phyloP scores from a whole-genome alignment of 2,888 invertebrate species.

The Hyppa rectilinea region DNA sequence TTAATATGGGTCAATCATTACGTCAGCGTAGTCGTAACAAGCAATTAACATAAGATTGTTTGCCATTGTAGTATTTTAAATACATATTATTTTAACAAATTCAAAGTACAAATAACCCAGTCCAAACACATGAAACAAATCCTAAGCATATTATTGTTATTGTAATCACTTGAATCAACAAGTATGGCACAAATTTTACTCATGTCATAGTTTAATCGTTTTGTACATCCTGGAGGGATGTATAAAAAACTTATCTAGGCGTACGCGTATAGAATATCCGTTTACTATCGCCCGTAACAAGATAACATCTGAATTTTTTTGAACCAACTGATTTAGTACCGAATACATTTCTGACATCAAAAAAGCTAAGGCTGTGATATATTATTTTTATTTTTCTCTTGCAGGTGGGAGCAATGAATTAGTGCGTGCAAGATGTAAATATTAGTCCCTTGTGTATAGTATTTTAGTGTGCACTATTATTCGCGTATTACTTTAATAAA shows the following conservation, averaged over 20 bases:
- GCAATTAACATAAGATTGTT: not conserved
- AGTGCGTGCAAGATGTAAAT: conserved; percentile 83
- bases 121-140: not conserved
- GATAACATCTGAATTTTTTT: conserved; percentile 41
- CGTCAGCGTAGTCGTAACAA: conserved; percentile 1
- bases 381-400: conserved; percentile 85
- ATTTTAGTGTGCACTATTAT: conserved; percentile 80
- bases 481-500: conserved; percentile 84
- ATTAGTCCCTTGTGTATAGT: conserved; percentile 83
- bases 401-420: conserved; percentile 78
- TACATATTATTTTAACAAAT: conserved; percentile 14
- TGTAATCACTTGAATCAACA: conserved; percentile 2
- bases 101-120: not conserved
- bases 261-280: conserved; percentile 21
- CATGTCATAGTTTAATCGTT: conserved; percentile 28
- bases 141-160: not conserved
- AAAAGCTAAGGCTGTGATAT: conserved; percentile 79
- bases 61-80: not conserved
- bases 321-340: conserved; percentile 36
- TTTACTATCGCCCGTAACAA: conserved; percentile 40
- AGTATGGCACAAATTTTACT: conserved; percentile 20
- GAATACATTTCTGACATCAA: conserved; percentile 75
- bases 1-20: not conserved
- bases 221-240: conserved; percentile 21
- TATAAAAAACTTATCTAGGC: no score